Percentiles rank a stretch among this genome's conserved stretches.
Conservation (phyloP, 1,140 invertebrate species). For the Paralvinella palmiformis region DNA sequence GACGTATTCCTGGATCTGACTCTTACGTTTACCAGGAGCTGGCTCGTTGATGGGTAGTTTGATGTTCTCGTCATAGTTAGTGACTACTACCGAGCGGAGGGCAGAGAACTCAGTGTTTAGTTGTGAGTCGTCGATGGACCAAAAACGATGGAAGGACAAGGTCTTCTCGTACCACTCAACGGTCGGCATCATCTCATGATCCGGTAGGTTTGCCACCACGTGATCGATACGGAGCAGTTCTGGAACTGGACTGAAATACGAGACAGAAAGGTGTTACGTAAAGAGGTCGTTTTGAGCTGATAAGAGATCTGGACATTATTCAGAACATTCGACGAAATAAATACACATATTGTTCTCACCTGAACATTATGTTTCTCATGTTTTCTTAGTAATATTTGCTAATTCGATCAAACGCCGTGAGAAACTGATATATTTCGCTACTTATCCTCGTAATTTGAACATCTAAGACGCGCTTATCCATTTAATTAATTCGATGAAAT, state of each 20-base stretch:
- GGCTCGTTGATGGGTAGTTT: conserved; percentile 99
- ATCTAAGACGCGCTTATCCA: too few relatives aligned
- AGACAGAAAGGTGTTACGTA: too few relatives aligned
- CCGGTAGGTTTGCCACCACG: conserved; percentile 94
- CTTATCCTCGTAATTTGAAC: too few relatives aligned
- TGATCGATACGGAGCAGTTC: conserved; percentile 91
- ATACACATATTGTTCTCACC: too few relatives aligned
- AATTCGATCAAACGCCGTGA: too few relatives aligned
- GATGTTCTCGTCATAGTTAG: conserved; percentile 95
- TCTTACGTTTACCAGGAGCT: conserved; percentile 88
- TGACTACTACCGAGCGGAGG: conserved; percentile 91
- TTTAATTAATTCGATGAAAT: too few relatives aligned
- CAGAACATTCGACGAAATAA: too few relatives aligned
- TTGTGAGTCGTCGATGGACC: conserved; percentile 96
- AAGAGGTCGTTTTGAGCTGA: too few relatives aligned
- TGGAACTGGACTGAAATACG: conserved; percentile 58
- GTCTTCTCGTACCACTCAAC: conserved; percentile 91
- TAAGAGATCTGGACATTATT: too few relatives aligned
- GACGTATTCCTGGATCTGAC: conserved; percentile 97
- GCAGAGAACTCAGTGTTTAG: conserved; percentile 95
- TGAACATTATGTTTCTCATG: too few relatives aligned
- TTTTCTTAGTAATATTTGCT: too few relatives aligned
- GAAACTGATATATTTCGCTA: too few relatives aligned
- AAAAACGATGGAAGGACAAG: conserved; percentile 94
- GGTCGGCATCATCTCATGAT: conserved; percentile 78